Base-by-base conservation (phyloP, 2,797 vertebrate species). In the Pteropus rufus region DNA sequence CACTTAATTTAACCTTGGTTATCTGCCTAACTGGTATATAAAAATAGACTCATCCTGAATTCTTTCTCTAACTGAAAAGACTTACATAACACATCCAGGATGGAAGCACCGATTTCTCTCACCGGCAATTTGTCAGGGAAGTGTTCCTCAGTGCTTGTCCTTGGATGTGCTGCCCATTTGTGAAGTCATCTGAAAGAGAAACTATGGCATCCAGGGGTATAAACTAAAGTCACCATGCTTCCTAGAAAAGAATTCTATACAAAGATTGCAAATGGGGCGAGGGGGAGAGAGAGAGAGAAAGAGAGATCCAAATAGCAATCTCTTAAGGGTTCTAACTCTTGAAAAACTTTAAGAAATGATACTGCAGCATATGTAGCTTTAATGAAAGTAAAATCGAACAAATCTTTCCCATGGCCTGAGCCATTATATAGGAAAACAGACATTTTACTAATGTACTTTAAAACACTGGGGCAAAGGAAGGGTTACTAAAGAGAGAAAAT, bases 401-500 rank as follows among this genome's bases (percentile, higher is more conserved):
- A 60, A 85, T 81, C 46, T 93, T 62, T 64, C 29, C 26, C 14
- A 64, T n/a, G 9, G 23, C 64, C 65, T 83, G 34, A 91, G 34
- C 79, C 31, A 44, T 29, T 24, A 36, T 80, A 65, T 75, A 26
- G 24, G 67, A 96, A 62, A 73, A 9, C 8, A 75, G 44, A 34
- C 34, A 76, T 23, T 76, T 18, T 31, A 92, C 41, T 12, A 0
- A 34, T 92, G 92, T 67, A 52, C 97, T 97, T 93, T 94, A 44
- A 73, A 93, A 7, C 72, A 77, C 52, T 12, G 19, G 11, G 96
- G 97, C 82, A 96, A 98, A 96, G 18, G 2, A 98, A 98, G 97
- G 96, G 97, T 98, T 98, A 98, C 97, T 91, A 95, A 97, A 92
- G 36, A 88, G 64, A 94, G 95, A 87, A 96, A 91, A 94, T 93